Percentiles rank a stretch among this genome's conserved stretches.
Conservation (phyloP, 2,113 vertebrate species). For the Tragelaphus scriptus region DNA sequence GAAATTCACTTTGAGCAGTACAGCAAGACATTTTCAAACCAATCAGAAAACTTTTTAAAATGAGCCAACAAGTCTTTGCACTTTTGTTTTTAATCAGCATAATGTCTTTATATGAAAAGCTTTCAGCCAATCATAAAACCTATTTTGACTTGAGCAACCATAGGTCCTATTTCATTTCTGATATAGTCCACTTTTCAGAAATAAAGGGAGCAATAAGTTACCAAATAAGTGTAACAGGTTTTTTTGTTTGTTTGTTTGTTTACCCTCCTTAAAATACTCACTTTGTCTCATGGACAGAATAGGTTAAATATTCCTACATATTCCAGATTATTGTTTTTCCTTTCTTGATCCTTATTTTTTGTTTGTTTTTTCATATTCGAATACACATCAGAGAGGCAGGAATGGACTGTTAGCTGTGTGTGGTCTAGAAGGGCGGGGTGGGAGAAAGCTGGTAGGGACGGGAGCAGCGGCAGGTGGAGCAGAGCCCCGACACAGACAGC, state of each 20-base stretch:
- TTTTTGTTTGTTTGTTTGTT: not conserved
- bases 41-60: not conserved
- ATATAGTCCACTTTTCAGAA: not conserved
- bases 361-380: not conserved
- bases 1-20: constrained; percentile 10
- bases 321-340: not conserved
- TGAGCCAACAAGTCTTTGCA: not conserved
- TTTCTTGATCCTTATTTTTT: not conserved
- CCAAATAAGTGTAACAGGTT: not conserved
- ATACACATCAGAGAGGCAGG: not conserved
- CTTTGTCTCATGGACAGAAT: not conserved
- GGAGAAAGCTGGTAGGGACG: not conserved
- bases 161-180: not conserved
- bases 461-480: not conserved
- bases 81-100: not conserved
- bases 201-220: not conserved
- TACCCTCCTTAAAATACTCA: not conserved
- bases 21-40: not conserved
- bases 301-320: not conserved
- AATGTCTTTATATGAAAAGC: not conserved
- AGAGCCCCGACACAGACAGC: not conserved
- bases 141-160: not conserved
- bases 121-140: not conserved
- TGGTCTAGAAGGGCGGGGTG: no score
- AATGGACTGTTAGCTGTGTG: not conserved